Base-by-base conservation (phyloP, 2,113 vertebrate genomes). In the Tringa solitaria region DNA sequence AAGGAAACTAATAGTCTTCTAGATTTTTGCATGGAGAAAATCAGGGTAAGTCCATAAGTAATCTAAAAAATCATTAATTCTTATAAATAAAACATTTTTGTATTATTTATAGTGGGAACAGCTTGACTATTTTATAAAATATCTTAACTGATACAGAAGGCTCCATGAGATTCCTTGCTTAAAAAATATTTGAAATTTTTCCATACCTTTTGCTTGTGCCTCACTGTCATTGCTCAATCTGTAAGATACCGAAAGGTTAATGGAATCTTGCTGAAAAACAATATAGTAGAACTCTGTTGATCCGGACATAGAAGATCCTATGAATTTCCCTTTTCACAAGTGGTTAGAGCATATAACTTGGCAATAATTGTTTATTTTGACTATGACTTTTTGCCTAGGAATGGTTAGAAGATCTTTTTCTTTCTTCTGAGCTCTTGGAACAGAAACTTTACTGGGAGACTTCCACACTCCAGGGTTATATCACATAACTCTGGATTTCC, bases 31-130 rank as follows among this genome's bases (percentile, higher is more conserved):
- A 43, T 90, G 70, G 84, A 69, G 91, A 96, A 95, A 90, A 91
- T 70, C 6, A 37, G 64, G 41, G 60, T 97, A 93, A 84, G 67
- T 94, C 93, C 72, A 24, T 73, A 96, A 79, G 77, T 97, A 95
- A 96, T 96, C 79, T 93, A 69, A 97, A 87, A 97, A 93, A 69
- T 93, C 60, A 93, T 89, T 94, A 94, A 73, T 96, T 94, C 86
- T 93, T 89, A 86, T 82, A 95, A 95, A 96, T 95, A 90, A 95
- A 90, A 59, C 53, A 65, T 87, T 94, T 94, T 96, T 57, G 50
- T 90, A 23, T 85, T 93, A 74, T 95, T 96, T 97, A 77, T 95
- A 76, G 96, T 43, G 75, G 64, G 50, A 82, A 60, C 50, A 84
- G 12, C 56, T 60, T 63, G 27, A 46, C 30, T 86, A 26, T 93